Evolutionary conservation across 2,797 vertebrate genomes (phyloP).

Genomic region (Cheirogaleus major): DNA sequence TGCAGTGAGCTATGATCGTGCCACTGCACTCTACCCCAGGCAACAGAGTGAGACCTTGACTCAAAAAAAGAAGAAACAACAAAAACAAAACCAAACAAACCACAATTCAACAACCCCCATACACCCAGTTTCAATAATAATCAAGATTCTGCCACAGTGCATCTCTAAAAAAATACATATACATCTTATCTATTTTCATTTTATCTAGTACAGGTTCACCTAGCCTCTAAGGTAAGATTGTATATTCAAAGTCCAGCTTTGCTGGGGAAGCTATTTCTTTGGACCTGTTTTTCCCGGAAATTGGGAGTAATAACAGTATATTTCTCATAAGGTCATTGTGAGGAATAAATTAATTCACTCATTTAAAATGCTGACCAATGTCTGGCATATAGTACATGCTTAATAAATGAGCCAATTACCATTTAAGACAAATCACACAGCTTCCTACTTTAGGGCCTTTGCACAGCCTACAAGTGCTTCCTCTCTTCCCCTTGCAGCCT

Average conservation of each 20-base stretch:
- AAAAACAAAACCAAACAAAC: not conserved
- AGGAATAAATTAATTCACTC: not conserved
- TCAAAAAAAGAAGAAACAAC: not conserved
- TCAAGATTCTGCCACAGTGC: not conserved
- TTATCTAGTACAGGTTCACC: not conserved
- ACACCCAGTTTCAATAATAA: not conserved
- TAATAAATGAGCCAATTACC: not conserved
- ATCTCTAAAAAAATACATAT: constrained; percentile 30
- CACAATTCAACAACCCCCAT: not conserved
- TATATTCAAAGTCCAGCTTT: not conserved
- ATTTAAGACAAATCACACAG: not conserved
- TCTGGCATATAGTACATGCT: not conserved
- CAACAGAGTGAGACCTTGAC: not conserved
- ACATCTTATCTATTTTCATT: not conserved
- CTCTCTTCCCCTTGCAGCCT: not conserved
- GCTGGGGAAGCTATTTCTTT: not conserved
- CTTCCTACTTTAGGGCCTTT: not conserved
- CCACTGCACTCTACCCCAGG: not conserved
- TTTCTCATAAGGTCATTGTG: not conserved
- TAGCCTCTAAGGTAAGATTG: not conserved
- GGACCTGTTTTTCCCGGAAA: not conserved
- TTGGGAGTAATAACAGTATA: not conserved
- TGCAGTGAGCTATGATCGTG: not conserved
- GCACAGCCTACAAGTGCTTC: not conserved
- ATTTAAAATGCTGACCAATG: not conserved